These are phyloP conservation scores for Megalurothrips usitatus DNA, from an alignment of 2,888 invertebrate genomes.

Conservation along the genomic window DNA sequence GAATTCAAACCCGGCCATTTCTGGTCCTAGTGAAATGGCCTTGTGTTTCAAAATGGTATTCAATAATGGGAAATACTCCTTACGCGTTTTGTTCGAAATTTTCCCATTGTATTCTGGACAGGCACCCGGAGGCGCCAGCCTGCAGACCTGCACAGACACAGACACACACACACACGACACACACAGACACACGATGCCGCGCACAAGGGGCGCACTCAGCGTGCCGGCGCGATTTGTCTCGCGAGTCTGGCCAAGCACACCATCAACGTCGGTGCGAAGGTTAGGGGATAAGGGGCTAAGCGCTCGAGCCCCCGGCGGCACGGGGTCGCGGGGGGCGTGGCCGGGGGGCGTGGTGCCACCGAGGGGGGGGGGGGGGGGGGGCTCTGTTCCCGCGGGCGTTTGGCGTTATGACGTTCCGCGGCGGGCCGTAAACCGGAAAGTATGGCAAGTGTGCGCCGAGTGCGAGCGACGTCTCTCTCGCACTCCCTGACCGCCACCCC, in stretches of 20 bases:
- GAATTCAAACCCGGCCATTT: no score
- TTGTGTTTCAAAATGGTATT: no score
- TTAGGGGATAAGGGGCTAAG: not conserved
- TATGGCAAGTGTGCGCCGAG: not conserved
- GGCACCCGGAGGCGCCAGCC: no score
- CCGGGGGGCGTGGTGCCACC: not conserved
- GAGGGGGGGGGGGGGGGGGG: not conserved
- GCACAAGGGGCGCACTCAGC: not conserved
- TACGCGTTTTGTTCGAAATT: no score
- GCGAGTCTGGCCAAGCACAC: no score
- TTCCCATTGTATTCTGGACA: no score
- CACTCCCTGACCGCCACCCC: not conserved
- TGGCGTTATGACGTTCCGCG: slow-evolving; percentile 5
- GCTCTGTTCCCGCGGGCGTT: not conserved
- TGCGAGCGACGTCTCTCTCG: not conserved
- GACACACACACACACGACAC: no score
- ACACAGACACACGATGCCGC: not conserved
- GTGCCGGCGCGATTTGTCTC: no score
- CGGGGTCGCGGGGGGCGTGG: not conserved
- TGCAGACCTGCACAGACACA: no score
- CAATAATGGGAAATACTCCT: no score
- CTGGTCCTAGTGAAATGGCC: no score
- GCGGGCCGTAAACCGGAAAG: not conserved
- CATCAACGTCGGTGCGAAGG: not conserved
- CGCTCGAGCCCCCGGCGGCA: not conserved